A percentile compares a stretch with the other conserved stretches of the same genome.
These are phyloP conservation scores for Microcebus murinus DNA, from an alignment of 2,113 vertebrate genomes.

Conservation along the genomic window DNA sequence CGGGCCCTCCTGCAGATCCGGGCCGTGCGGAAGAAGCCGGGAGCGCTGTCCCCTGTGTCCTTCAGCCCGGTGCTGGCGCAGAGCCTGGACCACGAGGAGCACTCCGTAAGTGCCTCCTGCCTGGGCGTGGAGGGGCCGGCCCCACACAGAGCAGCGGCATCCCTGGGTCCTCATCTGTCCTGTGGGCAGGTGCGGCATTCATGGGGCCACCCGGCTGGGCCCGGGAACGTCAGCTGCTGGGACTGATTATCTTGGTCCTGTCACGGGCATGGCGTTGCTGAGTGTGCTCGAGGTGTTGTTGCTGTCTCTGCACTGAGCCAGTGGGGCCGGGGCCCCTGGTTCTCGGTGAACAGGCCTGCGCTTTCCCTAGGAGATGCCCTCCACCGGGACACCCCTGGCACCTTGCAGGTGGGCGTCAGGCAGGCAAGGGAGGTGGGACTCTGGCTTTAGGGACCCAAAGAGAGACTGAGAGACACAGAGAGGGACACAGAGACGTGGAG, in stretches of 20 bases:
- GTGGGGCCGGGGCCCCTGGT: background rate
- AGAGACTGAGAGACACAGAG: background rate
- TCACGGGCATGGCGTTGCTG: background rate
- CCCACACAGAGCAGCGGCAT: background rate
- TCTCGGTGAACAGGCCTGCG: background rate
- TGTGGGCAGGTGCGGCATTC: background rate
- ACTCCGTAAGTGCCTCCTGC: conserved; percentile 88
- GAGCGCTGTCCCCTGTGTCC: conserved; percentile 94
- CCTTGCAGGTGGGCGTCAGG: background rate
- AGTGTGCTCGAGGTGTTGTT: background rate
- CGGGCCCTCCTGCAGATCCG: conserved; percentile 98
- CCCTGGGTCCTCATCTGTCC: background rate
- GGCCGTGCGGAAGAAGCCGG: conserved; percentile 97
- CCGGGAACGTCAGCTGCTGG: accelerated
- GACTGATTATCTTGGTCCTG: too few relatives aligned
- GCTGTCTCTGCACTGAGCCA: background rate
- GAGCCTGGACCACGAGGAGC: conserved; percentile 96
- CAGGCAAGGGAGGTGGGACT: background rate
- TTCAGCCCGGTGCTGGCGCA: conserved; percentile 98
- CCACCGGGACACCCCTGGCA: background rate
- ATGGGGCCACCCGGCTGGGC: background rate
- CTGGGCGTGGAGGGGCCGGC: background rate
- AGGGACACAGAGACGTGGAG: background rate
- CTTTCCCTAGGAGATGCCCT: background rate
- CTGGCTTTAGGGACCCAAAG: background rate